Evolutionary conservation across 2,113 vertebrate genomes (phyloP).

Genomic region (Apteryx mantelli): DNA sequence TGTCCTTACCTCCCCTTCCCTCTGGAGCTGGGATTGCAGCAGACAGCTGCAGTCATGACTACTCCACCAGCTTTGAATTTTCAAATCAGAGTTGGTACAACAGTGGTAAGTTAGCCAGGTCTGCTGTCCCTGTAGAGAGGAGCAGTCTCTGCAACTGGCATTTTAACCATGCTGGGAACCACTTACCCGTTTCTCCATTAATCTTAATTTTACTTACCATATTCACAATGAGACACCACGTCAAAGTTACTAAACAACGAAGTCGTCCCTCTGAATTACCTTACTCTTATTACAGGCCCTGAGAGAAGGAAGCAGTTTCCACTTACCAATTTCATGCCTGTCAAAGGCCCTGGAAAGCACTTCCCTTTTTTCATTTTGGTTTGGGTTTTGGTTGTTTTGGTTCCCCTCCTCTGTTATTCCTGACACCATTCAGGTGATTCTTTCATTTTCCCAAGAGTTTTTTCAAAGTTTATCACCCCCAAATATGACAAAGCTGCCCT

Average conservation of each 20-base stretch:
- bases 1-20: background rate
- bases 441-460: background rate
- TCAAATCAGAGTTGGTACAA: background rate
- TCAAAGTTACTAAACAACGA: background rate
- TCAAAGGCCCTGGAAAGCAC: background rate
- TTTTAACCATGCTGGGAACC: background rate
- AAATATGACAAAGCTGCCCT: background rate
- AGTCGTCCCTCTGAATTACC: background rate
- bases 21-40: background rate
- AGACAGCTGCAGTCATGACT: background rate
- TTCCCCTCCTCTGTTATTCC: background rate
- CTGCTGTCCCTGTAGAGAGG: background rate
- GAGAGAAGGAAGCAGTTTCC: background rate
- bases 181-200: background rate
- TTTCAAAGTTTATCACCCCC: background rate
- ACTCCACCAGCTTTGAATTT: background rate
- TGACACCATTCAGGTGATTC: background rate
- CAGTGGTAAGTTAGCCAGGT: background rate
- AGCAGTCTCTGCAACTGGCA: background rate
- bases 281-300: background rate
- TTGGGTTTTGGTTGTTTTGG: background rate
- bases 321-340: background rate
- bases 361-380: background rate
- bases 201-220: background rate
- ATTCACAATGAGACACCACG: background rate